Conservation (phyloP, 2,113 vertebrate genomes). For the Hippocampus mohnikei region DNA sequence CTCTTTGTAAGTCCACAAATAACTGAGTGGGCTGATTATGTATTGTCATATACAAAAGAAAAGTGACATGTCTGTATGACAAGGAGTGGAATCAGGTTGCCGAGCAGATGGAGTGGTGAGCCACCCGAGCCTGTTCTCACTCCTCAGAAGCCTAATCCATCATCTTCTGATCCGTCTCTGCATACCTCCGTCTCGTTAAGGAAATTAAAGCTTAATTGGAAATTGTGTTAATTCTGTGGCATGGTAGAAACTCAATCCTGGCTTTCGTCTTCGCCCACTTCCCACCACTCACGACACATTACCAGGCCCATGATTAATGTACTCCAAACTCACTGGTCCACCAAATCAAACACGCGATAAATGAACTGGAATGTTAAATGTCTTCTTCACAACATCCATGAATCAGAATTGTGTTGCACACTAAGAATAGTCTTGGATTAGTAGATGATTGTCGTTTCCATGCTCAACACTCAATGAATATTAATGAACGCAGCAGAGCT, state of each 20-base stretch:
- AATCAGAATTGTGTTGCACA: slow-evolving; percentile 19
- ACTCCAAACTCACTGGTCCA: slow-evolving; percentile 13
- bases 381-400: not conserved
- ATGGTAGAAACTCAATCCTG: slow-evolving; percentile 41
- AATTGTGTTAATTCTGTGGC: slow-evolving; percentile 50
- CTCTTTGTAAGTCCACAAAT: too few species aligned
- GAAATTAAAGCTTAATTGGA: slow-evolving; percentile 54
- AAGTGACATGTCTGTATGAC: not conserved
- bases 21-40: not conserved
- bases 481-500: slow-evolving; percentile 1
- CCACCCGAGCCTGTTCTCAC: slow-evolving; percentile 26
- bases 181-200: slow-evolving; percentile 43
- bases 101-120: slow-evolving; percentile 33
- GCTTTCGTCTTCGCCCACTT: slow-evolving; percentile 38
- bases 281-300: slow-evolving; percentile 19
- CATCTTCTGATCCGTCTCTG: slow-evolving; percentile 33
- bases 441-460: slow-evolving; percentile 1
- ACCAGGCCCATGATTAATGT: slow-evolving; percentile 31
- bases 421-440: slow-evolving; percentile 14
- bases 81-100: slow-evolving; percentile 22
- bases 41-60: not conserved
- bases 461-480: slow-evolving; percentile 23
- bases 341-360: slow-evolving; percentile 14
- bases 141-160: slow-evolving; percentile 41
- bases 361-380: not conserved